Conservation (phyloP, 2,797 vertebrate species). For the Myripristis jacobus region DNA sequence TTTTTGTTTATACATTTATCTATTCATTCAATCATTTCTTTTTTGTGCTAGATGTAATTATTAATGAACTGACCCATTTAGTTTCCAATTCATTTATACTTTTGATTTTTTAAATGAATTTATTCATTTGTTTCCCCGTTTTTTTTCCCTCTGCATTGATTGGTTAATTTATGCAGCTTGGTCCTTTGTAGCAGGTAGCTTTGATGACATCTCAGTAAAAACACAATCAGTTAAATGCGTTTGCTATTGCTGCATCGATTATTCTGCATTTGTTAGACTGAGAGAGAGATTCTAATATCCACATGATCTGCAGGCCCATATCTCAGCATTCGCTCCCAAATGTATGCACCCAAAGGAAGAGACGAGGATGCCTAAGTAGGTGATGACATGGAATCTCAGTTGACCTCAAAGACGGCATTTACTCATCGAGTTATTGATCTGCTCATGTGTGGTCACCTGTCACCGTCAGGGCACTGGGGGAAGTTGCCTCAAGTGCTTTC, state of each 20-base stretch:
- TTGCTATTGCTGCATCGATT: not conserved
- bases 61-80: too few relatives aligned
- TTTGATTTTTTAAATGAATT: too few relatives aligned
- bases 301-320: not conserved
- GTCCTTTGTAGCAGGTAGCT: not conserved
- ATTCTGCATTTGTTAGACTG: not conserved
- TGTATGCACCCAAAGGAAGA: not conserved
- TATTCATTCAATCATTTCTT: too few relatives aligned
- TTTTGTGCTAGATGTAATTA: too few relatives aligned
- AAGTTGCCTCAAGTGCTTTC: too few relatives aligned
- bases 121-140: too few relatives aligned
- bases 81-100: too few relatives aligned
- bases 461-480: too few relatives aligned
- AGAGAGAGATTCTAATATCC: conserved; percentile 10
- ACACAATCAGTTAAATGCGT: not conserved
- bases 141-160: too few relatives aligned
- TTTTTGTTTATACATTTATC: too few relatives aligned
- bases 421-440: conserved; percentile 15
- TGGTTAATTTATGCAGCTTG: too few relatives aligned
- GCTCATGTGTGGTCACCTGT: conserved; percentile 4
- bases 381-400: conserved; percentile 17
- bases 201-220: not conserved
- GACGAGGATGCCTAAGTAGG: not conserved
- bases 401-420: conserved; percentile 38
- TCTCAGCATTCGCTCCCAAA: not conserved